Percentiles rank a stretch among this genome's conserved stretches.
Evolutionary conservation across 2,113 vertebrate genomes (phyloP).

Genomic region (Uria aalge): DNA sequence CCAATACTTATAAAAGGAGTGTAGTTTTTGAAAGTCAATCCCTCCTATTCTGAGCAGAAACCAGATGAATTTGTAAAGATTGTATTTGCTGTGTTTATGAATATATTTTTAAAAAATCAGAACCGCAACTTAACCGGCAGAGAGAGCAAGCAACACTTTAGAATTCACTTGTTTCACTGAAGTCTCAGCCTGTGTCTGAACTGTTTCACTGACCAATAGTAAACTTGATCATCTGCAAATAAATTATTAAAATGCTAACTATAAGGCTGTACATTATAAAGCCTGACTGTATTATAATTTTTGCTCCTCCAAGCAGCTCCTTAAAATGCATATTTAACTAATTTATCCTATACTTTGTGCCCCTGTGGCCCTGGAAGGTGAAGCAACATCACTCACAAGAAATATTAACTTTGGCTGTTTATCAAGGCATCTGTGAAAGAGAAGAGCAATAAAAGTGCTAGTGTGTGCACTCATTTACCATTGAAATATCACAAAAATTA

Average conservation of each 20-base stretch:
- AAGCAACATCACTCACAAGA: conserved; percentile 73
- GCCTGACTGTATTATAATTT: conserved; percentile 22
- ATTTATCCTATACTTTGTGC: conserved; percentile 56
- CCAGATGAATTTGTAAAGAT: conserved; percentile 1
- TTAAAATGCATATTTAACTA: conserved; percentile 69
- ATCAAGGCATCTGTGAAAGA: conserved; percentile 72
- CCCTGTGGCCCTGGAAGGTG: conserved; percentile 74
- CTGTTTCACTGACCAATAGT: neutral
- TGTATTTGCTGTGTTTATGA: neutral
- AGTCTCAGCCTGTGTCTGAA: neutral
- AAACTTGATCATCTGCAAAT: conserved; percentile 54
- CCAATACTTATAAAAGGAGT: conserved; percentile 23
- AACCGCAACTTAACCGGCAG: neutral
- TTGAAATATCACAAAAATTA: conserved; percentile 81
- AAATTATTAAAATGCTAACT: conserved; percentile 64
- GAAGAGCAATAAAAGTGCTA: conserved; percentile 78
- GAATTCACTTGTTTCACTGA: neutral
- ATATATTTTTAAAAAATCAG: neutral
- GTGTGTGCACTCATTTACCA: conserved; percentile 68
- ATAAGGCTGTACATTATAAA: conserved; percentile 48
- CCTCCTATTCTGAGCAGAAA: conserved; percentile 1
- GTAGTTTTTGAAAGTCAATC: conserved; percentile 8
- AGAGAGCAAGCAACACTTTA: neutral
- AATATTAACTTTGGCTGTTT: conserved; percentile 78
- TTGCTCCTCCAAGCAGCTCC: conserved; percentile 46